A percentile compares a stretch with the other conserved stretches of the same genome.
Conservation (phyloP, 92 coral and sea anemone genomes). For the Umimayanthus chanpuru region DNA sequence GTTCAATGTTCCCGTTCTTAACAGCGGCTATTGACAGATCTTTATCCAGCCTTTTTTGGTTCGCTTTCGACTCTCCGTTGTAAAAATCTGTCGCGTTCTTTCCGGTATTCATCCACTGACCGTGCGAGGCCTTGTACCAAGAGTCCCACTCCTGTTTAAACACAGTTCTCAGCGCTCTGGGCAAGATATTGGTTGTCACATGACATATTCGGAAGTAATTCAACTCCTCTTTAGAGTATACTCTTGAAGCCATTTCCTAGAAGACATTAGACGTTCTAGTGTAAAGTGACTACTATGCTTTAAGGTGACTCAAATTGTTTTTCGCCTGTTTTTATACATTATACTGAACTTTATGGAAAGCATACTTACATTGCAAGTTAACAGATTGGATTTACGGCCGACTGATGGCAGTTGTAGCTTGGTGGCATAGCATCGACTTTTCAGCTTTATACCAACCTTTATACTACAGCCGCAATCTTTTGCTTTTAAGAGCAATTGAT, state of each 20-base stretch:
- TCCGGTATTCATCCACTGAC: conserved; percentile 41
- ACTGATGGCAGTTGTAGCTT: no score
- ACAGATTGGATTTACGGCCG: no score
- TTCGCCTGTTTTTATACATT: no score
- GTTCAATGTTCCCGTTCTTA: not conserved
- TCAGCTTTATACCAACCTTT: no score
- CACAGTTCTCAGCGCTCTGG: no score
- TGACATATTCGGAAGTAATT: conserved; percentile 30
- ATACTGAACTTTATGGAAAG: no score
- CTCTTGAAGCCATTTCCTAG: not conserved
- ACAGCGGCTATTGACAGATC: not conserved
- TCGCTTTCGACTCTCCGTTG: not conserved
- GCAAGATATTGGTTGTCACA: conserved; percentile 28
- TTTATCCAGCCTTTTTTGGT: conserved; percentile 1
- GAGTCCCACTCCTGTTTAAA: conserved; percentile 34
- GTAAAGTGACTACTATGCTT: no score
- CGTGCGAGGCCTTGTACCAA: not conserved
- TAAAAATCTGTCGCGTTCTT: conserved; percentile 27
- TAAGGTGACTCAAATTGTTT: no score
- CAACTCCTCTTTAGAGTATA: conserved; percentile 11
- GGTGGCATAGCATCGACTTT: no score
- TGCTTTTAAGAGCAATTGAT: no score
- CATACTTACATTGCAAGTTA: no score
- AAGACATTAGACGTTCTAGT: not conserved
- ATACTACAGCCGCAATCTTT: no score